Conservation (phyloP, 2,888 invertebrate species). For the Oxycera nigricornis region DNA sequence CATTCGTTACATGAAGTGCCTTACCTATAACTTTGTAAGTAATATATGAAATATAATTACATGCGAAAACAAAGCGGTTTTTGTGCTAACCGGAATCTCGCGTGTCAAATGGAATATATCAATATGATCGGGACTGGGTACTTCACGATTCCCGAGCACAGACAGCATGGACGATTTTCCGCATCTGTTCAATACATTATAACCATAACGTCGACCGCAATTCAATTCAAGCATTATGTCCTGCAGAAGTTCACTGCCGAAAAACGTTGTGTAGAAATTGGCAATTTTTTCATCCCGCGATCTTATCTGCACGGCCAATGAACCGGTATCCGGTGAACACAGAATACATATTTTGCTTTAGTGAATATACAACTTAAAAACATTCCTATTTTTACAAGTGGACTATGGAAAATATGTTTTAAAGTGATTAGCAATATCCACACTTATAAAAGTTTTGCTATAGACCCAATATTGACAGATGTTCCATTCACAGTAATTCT, state of each 20-base stretch:
- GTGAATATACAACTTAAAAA: too few relatives aligned
- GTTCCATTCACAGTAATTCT: too few relatives aligned
- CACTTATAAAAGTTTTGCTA: too few relatives aligned
- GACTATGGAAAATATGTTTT: too few relatives aligned
- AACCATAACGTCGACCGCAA: slow-evolving; percentile 94
- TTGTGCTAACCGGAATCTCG: slow-evolving; percentile 97
- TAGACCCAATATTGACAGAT: too few relatives aligned
- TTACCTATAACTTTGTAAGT: too few relatives aligned
- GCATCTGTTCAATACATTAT: slow-evolving; percentile 97
- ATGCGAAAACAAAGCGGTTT: slow-evolving; percentile 89
- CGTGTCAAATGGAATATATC: slow-evolving; percentile 97
- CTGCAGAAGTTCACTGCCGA: slow-evolving; percentile 93
- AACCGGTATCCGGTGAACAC: too few relatives aligned
- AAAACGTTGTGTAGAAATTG: slow-evolving; percentile 96
- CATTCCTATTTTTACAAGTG: too few relatives aligned
- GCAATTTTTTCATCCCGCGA: slow-evolving; percentile 96
- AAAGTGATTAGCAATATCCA: too few relatives aligned
- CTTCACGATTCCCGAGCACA: slow-evolving; percentile 90
- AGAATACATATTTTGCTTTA: too few relatives aligned
- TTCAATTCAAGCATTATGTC: slow-evolving; percentile 97
- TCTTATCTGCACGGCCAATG: slow-evolving; percentile 92
- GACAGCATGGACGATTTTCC: slow-evolving; percentile 96
- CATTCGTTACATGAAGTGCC: too few relatives aligned
- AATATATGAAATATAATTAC: too few relatives aligned
- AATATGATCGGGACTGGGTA: slow-evolving; percentile 94